phyloP scores from a whole-genome alignment of 2,888 invertebrate species.

The Geotrupes spiniger region DNA sequence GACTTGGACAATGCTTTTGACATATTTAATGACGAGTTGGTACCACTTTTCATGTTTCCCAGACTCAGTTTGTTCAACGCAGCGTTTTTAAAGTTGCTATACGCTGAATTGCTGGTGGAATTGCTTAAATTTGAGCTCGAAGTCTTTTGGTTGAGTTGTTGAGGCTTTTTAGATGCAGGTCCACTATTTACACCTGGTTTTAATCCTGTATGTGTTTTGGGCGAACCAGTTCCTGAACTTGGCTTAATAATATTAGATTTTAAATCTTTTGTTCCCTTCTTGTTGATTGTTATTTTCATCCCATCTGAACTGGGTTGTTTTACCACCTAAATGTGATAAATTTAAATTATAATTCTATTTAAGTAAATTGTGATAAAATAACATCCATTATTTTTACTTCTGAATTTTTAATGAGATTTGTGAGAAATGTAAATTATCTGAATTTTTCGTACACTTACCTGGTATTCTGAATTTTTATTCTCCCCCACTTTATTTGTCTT shows the following conservation, averaged over 20 bases:
- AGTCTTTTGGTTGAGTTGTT: slow-evolving; percentile 46
- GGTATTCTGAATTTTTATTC: slow-evolving; percentile 76
- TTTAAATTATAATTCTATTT: too few relatives aligned
- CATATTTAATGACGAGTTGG: slow-evolving; percentile 42
- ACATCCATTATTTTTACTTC: too few relatives aligned
- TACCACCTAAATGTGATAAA: too few relatives aligned
- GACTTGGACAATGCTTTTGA: slow-evolving; percentile 47
- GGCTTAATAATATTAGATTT: slow-evolving; percentile 50
- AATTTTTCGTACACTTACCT: too few relatives aligned
- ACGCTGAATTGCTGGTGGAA: slow-evolving; percentile 34
- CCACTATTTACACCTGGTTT: slow-evolving; percentile 85
- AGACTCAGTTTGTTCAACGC: slow-evolving; percentile 18
- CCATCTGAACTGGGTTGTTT: slow-evolving; percentile 76
- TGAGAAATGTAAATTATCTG: too few relatives aligned
- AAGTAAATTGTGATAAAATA: too few relatives aligned
- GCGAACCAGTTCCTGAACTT: slow-evolving; percentile 62
- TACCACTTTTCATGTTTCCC: slow-evolving; percentile 25
- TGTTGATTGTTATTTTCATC: slow-evolving; percentile 89
- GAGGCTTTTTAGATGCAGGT: slow-evolving; percentile 80
- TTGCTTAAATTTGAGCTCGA: slow-evolving; percentile 30
- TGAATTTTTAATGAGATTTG: too few relatives aligned
- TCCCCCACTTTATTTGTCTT: slow-evolving; percentile 44
- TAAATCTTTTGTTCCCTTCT: slow-evolving; percentile 72
- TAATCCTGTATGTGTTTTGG: slow-evolving; percentile 70
- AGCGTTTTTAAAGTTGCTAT: slow-evolving; percentile 28